Conservation (phyloP, 2,113 vertebrate genomes). For the Plotosus lineatus region DNA sequence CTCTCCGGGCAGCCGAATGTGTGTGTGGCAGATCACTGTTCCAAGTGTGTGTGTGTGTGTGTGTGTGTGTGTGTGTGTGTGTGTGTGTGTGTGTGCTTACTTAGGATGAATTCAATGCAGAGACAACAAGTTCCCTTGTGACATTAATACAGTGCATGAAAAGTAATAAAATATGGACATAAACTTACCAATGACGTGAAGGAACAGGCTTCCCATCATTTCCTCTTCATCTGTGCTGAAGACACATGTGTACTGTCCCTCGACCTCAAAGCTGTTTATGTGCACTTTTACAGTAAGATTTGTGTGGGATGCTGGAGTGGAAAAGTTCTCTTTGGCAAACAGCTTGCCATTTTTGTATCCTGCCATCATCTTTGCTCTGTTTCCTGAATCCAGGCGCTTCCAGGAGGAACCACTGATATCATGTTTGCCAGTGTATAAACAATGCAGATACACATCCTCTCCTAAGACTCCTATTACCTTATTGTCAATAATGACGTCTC, state of each 20-base stretch:
- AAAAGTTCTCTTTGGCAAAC: slow-evolving; percentile 40
- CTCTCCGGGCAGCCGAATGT: no score
- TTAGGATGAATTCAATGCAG: no score
- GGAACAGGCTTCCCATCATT: slow-evolving; percentile 5
- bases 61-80: no score
- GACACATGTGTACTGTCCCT: slow-evolving; percentile 68
- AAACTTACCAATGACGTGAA: slow-evolving; percentile 67
- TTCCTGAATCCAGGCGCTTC: slow-evolving; percentile 48
- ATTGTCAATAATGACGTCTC: slow-evolving; percentile 27
- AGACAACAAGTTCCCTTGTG: no score
- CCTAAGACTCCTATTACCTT: slow-evolving; percentile 64
- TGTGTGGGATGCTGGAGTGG: slow-evolving; percentile 53
- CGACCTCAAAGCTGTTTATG: slow-evolving; percentile 57
- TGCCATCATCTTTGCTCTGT: slow-evolving; percentile 45
- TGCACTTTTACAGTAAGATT: slow-evolving; percentile 68
- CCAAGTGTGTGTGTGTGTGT: no score
- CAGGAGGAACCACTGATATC: slow-evolving; percentile 51
- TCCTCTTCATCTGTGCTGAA: slow-evolving; percentile 43
- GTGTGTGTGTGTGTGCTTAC: no score
- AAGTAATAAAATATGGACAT: no score
- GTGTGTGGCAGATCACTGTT: no score
- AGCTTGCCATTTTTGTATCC: slow-evolving; percentile 35
- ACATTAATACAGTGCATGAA: no score
- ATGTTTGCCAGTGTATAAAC: slow-evolving; percentile 55
- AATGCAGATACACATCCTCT: slow-evolving; percentile 63